Percentiles rank a stretch among this genome's conserved stretches.
Evolutionary conservation across 2,113 vertebrate genomes (phyloP).

Genomic region (Hemiprocne comata): DNA sequence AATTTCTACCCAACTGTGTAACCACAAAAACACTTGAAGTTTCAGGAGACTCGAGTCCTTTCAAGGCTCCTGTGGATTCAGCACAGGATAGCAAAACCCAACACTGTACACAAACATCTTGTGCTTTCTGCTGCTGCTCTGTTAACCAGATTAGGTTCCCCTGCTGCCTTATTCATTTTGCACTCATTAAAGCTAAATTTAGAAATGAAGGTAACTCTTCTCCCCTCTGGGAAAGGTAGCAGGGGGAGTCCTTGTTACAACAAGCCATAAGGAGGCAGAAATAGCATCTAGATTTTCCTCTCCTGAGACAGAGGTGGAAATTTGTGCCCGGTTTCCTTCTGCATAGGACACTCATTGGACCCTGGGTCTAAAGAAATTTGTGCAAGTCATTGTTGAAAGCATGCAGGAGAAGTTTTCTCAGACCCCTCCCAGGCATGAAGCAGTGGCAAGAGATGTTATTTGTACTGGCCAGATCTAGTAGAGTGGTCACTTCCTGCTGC

Average conservation of each 20-base stretch:
- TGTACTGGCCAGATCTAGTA: neutral
- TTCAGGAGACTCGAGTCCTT: neutral
- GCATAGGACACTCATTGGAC: neutral
- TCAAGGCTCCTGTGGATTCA: neutral
- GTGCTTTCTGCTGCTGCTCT: slow-evolving; percentile 7
- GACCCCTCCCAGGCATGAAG: neutral
- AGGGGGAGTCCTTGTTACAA: neutral
- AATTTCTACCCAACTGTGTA: neutral
- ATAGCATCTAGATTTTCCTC: neutral
- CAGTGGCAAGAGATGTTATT: neutral
- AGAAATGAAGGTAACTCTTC: slow-evolving; percentile 26
- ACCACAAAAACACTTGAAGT: neutral
- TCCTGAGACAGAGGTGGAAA: neutral
- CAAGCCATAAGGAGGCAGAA: neutral
- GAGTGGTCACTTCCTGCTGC: neutral
- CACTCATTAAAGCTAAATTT: slow-evolving; percentile 58
- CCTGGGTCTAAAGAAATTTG: neutral
- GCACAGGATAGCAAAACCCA: slow-evolving; percentile 17
- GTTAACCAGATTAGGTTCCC: slow-evolving; percentile 45
- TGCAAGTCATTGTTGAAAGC: neutral
- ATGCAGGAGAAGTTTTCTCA: neutral
- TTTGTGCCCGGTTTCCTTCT: neutral
- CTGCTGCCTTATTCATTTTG: slow-evolving; percentile 39
- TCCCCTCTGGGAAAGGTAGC: slow-evolving; percentile 21
- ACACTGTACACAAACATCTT: neutral